Evolutionary conservation across 2,113 vertebrate genomes (phyloP).

Genomic region (Macroglossus sobrinus): DNA sequence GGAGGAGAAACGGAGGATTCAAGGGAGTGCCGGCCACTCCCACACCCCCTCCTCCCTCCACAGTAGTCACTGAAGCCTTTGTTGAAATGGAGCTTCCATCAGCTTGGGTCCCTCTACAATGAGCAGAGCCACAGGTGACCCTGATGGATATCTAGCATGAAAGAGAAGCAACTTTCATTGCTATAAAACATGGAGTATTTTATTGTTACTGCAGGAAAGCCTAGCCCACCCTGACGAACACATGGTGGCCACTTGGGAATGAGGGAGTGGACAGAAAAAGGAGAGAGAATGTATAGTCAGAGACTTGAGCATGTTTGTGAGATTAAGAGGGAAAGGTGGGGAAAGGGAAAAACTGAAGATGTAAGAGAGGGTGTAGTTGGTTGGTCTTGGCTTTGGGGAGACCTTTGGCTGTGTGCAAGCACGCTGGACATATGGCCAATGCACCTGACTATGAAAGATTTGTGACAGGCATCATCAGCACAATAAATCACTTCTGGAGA

Average conservation of each 20-base stretch:
- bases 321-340: background rate
- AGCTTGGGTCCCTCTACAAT: background rate
- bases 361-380: background rate
- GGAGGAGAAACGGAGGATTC: background rate
- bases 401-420: background rate
- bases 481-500: background rate
- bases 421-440: background rate
- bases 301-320: background rate
- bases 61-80: background rate
- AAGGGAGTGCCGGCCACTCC: background rate
- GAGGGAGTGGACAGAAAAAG: background rate
- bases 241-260: no score
- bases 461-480: background rate
- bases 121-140: background rate
- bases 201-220: background rate
- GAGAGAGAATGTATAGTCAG: background rate
- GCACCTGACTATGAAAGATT: background rate
- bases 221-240: background rate
- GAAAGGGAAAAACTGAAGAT: background rate
- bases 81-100: background rate
- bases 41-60: background rate
- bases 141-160: background rate
- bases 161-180: background rate
- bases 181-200: background rate
- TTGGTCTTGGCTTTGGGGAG: background rate